Evolutionary conservation across 2,888 invertebrate species (phyloP).

Genomic region (Epirrhoe tristata): DNA sequence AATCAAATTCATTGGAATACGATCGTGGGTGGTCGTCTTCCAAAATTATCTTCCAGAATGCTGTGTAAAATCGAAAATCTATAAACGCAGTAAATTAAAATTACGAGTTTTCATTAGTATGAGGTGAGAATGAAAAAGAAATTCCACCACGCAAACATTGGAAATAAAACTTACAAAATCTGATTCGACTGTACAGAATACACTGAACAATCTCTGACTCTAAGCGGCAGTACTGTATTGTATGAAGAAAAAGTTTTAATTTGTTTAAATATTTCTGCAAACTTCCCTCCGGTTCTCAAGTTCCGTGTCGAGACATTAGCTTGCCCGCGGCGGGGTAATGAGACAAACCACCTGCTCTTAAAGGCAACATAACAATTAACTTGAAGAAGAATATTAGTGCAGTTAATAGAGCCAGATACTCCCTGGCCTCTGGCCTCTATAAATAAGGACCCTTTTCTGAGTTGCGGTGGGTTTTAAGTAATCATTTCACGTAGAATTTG

Average conservation of each 20-base stretch:
- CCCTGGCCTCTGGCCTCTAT: constrained; percentile 74
- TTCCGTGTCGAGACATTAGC: constrained; percentile 73
- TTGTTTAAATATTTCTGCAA: constrained; percentile 82
- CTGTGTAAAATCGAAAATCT: constrained; percentile 48
- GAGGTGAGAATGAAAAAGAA: too few relatives aligned
- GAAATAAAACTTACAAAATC: not conserved
- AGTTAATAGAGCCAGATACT: constrained; percentile 81
- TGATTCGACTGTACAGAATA: not conserved
- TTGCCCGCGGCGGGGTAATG: constrained; percentile 75
- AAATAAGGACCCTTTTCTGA: constrained; percentile 78
- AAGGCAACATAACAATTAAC: constrained; percentile 84
- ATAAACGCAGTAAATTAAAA: constrained; percentile 65
- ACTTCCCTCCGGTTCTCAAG: constrained; percentile 66
- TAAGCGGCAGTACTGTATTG: constrained; percentile 48
- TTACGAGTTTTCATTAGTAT: not conserved
- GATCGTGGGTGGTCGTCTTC: not conserved
- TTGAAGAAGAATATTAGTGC: constrained; percentile 82
- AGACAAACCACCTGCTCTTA: constrained; percentile 82
- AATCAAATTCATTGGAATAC: constrained; percentile 8
- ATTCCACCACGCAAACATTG: too few relatives aligned
- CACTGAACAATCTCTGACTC: not conserved
- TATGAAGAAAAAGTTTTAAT: constrained; percentile 82
- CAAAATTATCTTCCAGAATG: constrained; percentile 2
- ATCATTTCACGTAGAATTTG: constrained; percentile 55
- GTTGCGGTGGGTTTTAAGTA: constrained; percentile 72